These are phyloP conservation scores for Pagetopsis macropterus DNA, from an alignment of 2,797 vertebrate genomes.

Conservation along the genomic window DNA sequence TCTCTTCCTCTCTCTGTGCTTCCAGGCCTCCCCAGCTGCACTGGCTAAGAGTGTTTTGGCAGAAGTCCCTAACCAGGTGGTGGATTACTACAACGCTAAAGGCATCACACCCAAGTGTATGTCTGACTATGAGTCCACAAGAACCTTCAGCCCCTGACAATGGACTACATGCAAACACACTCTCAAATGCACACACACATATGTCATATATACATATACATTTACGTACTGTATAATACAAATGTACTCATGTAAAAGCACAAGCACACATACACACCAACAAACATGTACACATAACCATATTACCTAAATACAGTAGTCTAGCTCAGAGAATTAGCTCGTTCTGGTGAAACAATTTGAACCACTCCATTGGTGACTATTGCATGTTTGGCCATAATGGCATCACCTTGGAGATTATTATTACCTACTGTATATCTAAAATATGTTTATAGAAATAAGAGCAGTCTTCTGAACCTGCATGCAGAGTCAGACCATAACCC, in stretches of 20 bases:
- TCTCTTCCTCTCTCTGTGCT: constrained; percentile 47
- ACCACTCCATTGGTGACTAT: constrained; percentile 71
- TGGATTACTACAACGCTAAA: constrained; percentile 99
- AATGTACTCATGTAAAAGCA: constrained; percentile 68
- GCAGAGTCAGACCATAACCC: constrained; percentile 69
- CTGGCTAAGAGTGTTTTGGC: constrained; percentile 98
- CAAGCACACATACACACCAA: constrained; percentile 71
- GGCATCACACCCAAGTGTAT: constrained; percentile 97
- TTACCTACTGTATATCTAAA: constrained; percentile 73
- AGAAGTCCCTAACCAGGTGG: constrained; percentile 99
- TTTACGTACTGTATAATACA: constrained; percentile 73
- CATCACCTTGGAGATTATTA: constrained; percentile 68
- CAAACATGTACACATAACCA: constrained; percentile 62
- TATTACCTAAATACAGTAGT: constrained; percentile 67
- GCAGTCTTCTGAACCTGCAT: constrained; percentile 76
- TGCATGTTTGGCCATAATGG: constrained; percentile 79
- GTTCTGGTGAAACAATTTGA: constrained; percentile 76
- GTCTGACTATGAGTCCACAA: constrained; percentile 95
- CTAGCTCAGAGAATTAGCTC: constrained; percentile 80
- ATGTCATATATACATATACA: constrained; percentile 38
- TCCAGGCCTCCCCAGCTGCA: constrained; percentile 96
- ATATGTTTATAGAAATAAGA: constrained; percentile 76
- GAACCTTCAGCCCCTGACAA: constrained; percentile 93
- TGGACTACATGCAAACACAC: constrained; percentile 71
- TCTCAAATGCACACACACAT: constrained; percentile 77